Conservation (phyloP, 92 coral and sea anemone species). For the Montipora capitata region DNA sequence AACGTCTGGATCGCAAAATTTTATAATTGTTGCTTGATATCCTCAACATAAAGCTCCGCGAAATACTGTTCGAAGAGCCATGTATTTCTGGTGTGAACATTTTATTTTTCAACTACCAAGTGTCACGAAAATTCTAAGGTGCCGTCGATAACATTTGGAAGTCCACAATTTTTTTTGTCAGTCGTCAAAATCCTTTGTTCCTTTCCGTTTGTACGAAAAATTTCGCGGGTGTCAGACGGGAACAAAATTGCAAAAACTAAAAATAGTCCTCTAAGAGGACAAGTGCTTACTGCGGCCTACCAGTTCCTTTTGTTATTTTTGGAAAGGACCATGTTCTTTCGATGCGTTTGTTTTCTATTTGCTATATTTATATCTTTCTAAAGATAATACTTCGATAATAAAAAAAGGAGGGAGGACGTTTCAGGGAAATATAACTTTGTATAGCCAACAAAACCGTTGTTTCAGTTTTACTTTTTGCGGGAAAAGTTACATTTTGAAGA, state of each 20-base stretch:
- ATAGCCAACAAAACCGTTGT: slow-evolving; percentile 10
- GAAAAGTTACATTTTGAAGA: background rate
- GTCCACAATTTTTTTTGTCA: slow-evolving; percentile 10
- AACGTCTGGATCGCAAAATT: slow-evolving; percentile 6
- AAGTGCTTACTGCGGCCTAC: slow-evolving; percentile 2
- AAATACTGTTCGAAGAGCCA: slow-evolving; percentile 10
- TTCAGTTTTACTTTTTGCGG: slow-evolving; percentile 1
- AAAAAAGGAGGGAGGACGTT: background rate
- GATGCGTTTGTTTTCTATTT: background rate
- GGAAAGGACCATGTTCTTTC: slow-evolving; percentile 1
- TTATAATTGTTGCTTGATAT: slow-evolving; percentile 8
- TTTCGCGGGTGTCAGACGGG: background rate
- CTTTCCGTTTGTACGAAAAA: background rate
- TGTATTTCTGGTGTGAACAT: background rate
- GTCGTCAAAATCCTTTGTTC: background rate
- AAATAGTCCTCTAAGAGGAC: slow-evolving; percentile 14
- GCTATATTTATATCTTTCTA: no score
- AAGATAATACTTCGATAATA: background rate
- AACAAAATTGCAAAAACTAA: background rate
- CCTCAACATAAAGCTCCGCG: background rate
- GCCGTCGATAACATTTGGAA: background rate
- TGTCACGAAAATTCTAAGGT: slow-evolving; percentile 4
- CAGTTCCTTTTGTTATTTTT: slow-evolving; percentile 6
- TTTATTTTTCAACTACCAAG: slow-evolving; percentile 9
- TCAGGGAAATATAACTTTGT: slow-evolving; percentile 10